Evolutionary conservation across 1,140 invertebrate genomes (phyloP), one percentile per base, ranked within the genome.

Genomic region (Calycopis cecrops): DNA sequence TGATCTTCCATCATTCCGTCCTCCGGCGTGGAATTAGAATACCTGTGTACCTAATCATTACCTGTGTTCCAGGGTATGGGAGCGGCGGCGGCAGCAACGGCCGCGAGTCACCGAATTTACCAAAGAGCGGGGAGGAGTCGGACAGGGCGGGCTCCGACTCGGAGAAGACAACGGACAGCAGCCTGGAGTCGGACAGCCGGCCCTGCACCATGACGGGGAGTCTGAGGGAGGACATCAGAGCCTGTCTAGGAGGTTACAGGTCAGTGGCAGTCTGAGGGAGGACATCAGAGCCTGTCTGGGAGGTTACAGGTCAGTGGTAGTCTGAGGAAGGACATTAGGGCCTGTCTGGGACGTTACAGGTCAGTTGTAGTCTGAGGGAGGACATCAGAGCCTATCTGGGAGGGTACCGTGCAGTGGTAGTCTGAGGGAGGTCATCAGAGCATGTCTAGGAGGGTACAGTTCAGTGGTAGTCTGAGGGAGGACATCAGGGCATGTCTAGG

Each of bases 31-130:
- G 2, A 28, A 3, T 28, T 28, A 28, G 21, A 28, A 28, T 28
- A n/a, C n/a, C n/a, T n/a, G n/a, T n/a, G n/a, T n/a, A n/a, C n/a
- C n/a, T n/a, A 3, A 44, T 16, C 9, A 16, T 44, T 3, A 12
- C 12, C 12, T 49, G 21, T 49, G 10, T 35, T 48, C 4, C 57
- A 85, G 82, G 82, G 2, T 85, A 85, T 58, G 82, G 82, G 56
- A 83, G 79, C 64, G 80, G 67, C 18, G 76, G 71, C 37, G 80
- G 82, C 28, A 84, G 83, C 56, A 72, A 84, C 40, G 80, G 83
- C 6, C 69, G 80, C 4, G 78, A 79, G 40, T 84, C 83, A n/a
- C 82, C 79, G 16, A 70, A 59, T 38, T 73, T 83, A 80, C 79
- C 80, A 81, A 84, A 86, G 80, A 82, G 62, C 65, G 79, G 74